These are phyloP conservation scores for Eristalis arbustorum DNA, from an alignment of 2,888 invertebrate species.

Conservation along the genomic window DNA sequence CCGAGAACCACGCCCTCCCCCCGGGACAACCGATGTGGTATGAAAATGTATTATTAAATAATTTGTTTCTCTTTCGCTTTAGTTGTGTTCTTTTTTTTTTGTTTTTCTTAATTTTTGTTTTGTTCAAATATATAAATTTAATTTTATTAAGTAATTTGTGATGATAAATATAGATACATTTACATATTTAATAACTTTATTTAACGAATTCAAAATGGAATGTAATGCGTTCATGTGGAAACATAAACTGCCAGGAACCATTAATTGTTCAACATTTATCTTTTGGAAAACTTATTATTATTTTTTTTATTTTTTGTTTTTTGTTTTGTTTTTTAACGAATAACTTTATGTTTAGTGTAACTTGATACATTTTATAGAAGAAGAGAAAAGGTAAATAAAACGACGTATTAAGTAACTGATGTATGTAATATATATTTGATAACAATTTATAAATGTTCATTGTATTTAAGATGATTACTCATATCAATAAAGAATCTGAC, in stretches of 20 bases:
- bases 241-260: conserved; percentile 71
- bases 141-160: conserved; percentile 57
- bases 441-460: conserved; percentile 63
- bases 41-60: conserved; percentile 34
- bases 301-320: conserved; percentile 16
- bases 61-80: background rate
- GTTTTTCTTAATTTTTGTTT: conserved; percentile 20
- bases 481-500: conserved; percentile 53
- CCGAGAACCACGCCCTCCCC: conserved; percentile 25
- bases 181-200: conserved; percentile 53
- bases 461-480: conserved; percentile 46
- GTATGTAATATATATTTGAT: conserved; percentile 16
- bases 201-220: conserved; percentile 34
- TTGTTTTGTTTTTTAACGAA: background rate
- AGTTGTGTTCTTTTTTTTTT: conserved; percentile 21
- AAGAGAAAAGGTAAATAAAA: conserved; percentile 7
- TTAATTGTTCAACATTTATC: conserved; percentile 61
- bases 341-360: conserved; percentile 30
- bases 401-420: conserved; percentile 32
- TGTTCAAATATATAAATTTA: conserved; percentile 44
- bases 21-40: background rate
- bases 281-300: conserved; percentile 24
- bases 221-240: conserved; percentile 64
- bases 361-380: conserved; percentile 15
- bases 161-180: conserved; percentile 52